Conservation (phyloP, 2,888 invertebrate species). For the Nudaria mundana region DNA sequence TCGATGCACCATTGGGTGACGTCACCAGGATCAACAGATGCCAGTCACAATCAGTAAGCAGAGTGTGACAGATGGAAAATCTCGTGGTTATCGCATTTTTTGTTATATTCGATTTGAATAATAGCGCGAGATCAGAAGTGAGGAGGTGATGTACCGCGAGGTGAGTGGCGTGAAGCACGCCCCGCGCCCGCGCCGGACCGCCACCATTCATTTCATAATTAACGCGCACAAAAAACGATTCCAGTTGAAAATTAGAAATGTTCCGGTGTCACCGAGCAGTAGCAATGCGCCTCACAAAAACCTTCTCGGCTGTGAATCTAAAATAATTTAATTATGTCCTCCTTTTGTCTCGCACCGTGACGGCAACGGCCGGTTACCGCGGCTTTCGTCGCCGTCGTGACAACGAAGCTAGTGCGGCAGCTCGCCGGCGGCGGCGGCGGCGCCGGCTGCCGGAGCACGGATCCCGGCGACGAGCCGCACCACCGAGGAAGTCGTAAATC, state of each 20-base stretch:
- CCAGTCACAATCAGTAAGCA: no score
- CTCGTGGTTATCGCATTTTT: conserved; percentile 37
- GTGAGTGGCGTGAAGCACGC: conserved; percentile 56
- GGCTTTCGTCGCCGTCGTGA: neutral
- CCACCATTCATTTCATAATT: conserved; percentile 72
- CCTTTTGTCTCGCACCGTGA: conserved; percentile 55
- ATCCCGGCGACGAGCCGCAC: neutral
- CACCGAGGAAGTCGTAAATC: conserved; percentile 13
- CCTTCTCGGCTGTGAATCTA: conserved; percentile 53
- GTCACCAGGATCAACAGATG: conserved; percentile 31
- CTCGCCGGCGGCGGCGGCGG: no score
- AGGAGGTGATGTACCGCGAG: conserved; percentile 12
- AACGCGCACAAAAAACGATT: conserved; percentile 67
- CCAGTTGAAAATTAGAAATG: conserved; percentile 72
- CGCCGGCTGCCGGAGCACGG: neutral
- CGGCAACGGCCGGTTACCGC: conserved; percentile 12
- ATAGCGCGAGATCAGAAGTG: conserved; percentile 13
- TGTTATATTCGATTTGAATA: conserved; percentile 47
- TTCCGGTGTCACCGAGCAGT: conserved; percentile 53
- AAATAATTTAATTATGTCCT: conserved; percentile 70
- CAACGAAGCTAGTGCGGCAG: no score
- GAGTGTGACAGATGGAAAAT: conserved; percentile 47
- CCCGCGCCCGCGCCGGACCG: conserved; percentile 30
- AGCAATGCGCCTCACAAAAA: conserved; percentile 42
- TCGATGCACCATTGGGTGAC: neutral